Evolutionary conservation across 1,140 invertebrate species (phyloP).

Genomic region (Portunus trituberculatus): DNA sequence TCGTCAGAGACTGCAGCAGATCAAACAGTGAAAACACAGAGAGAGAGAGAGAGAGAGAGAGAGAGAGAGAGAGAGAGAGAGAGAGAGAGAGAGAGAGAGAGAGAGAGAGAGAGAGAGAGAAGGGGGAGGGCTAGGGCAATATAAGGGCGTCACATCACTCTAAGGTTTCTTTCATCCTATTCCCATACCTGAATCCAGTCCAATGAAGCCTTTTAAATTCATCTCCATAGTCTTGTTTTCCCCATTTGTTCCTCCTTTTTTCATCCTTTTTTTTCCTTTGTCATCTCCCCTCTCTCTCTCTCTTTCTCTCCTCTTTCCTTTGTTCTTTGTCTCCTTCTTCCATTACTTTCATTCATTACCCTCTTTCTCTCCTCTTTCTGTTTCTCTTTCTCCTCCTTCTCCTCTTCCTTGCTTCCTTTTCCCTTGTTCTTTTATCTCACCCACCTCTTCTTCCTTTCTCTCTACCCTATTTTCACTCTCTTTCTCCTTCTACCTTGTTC

Average conservation of each 20-base stretch:
- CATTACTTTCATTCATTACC: background rate
- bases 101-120: constrained; percentile 8
- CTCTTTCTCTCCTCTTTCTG: no score
- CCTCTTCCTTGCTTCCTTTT: no score
- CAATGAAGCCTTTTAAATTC: no score
- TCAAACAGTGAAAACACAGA: no score
- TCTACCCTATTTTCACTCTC: no score
- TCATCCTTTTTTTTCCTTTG: background rate
- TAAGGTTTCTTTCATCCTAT: background rate
- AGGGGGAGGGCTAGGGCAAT: background rate
- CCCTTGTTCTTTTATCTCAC: no score
- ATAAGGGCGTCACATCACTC: no score
- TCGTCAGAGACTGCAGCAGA: no score
- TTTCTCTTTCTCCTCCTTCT: no score
- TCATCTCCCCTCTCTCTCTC: background rate
- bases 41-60: background rate
- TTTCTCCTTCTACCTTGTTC: background rate
- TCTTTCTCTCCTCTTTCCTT: background rate
- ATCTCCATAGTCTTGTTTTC: background rate
- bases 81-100: constrained; percentile 20
- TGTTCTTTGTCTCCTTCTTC: background rate
- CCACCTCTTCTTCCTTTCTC: no score
- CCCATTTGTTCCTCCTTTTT: background rate
- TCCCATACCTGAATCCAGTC: background rate
- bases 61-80: background rate